Conservation (phyloP, 2,113 vertebrate species). For the Perccottus glenii region DNA sequence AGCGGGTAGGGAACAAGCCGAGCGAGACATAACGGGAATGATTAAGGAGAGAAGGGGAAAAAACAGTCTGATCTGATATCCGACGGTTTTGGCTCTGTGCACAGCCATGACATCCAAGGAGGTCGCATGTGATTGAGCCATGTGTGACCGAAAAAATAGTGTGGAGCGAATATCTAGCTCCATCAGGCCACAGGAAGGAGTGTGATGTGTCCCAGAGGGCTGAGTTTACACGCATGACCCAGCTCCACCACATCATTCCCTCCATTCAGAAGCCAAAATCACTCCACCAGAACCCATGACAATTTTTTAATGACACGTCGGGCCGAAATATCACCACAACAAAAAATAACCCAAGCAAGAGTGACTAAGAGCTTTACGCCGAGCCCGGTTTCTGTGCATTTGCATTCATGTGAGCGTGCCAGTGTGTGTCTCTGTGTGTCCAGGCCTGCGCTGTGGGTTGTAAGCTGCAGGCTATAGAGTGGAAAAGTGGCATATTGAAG, state of each 20-base stretch:
- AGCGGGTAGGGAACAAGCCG: background rate
- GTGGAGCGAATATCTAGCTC: slow-evolving; percentile 15
- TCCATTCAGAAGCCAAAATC: slow-evolving; percentile 43
- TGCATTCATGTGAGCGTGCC: slow-evolving; percentile 32
- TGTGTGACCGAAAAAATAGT: slow-evolving; percentile 40
- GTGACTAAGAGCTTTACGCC: background rate
- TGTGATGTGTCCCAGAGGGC: slow-evolving; percentile 32
- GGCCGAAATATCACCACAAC: slow-evolving; percentile 42
- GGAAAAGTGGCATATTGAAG: slow-evolving; percentile 74
- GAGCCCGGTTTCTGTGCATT: slow-evolving; percentile 32
- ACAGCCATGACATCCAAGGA: slow-evolving; percentile 50
- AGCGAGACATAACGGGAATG: slow-evolving; percentile 21
- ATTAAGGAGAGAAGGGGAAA: slow-evolving; percentile 4
- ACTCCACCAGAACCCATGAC: slow-evolving; percentile 61
- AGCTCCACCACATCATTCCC: slow-evolving; percentile 35
- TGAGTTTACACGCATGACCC: slow-evolving; percentile 47
- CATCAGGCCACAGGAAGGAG: slow-evolving; percentile 39
- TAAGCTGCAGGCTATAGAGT: slow-evolving; percentile 65
- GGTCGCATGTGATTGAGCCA: slow-evolving; percentile 50
- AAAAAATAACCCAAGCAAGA: slow-evolving; percentile 16
- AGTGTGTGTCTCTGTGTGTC: slow-evolving; percentile 34
- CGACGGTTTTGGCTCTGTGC: slow-evolving; percentile 24
- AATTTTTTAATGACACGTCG: slow-evolving; percentile 71
- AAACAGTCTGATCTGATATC: slow-evolving; percentile 43
- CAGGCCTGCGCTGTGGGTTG: slow-evolving; percentile 48